phyloP scores from a whole-genome alignment of 2,888 invertebrate genomes.

The Thera obeliscata region DNA sequence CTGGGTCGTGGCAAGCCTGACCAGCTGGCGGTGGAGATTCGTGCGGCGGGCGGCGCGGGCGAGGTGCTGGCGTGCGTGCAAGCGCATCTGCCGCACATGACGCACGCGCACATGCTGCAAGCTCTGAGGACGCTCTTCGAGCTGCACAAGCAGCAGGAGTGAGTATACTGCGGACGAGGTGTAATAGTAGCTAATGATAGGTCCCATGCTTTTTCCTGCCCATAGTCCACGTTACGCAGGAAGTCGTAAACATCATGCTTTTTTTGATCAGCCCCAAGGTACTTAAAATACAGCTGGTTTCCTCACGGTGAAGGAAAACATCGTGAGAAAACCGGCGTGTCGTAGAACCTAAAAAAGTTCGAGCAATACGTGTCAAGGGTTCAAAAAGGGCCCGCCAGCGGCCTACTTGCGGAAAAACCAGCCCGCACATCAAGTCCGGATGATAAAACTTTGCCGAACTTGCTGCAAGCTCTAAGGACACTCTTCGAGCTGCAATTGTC shows the following conservation, averaged over 20 bases:
- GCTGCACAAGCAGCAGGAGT: constrained; percentile 82
- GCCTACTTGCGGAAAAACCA: no score
- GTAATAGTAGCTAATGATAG: no score
- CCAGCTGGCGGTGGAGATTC: constrained; percentile 73
- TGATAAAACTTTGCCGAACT: constrained; percentile 58
- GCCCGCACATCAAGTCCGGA: constrained; percentile 70
- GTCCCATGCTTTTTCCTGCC: no score
- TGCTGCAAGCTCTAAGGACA: constrained; percentile 82
- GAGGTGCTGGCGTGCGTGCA: constrained; percentile 78
- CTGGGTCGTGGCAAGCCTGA: constrained; percentile 62
- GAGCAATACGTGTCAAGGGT: no score
- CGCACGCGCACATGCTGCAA: constrained; percentile 82
- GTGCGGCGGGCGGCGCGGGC: constrained; percentile 66
- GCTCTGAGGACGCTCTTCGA: constrained; percentile 83
- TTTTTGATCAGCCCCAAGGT: no score
- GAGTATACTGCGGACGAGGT: constrained; percentile 34
- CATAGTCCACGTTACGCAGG: no score
- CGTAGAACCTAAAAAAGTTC: no score
- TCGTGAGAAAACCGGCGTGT: no score
- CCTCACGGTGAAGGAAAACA: no score
- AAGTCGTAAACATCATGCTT: no score
- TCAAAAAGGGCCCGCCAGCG: no score
- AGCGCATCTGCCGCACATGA: constrained; percentile 70
- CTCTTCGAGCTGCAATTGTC: constrained; percentile 75
- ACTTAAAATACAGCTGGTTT: no score